Evolutionary conservation across 2,113 vertebrate genomes (phyloP).

Genomic region (Alces alces): DNA sequence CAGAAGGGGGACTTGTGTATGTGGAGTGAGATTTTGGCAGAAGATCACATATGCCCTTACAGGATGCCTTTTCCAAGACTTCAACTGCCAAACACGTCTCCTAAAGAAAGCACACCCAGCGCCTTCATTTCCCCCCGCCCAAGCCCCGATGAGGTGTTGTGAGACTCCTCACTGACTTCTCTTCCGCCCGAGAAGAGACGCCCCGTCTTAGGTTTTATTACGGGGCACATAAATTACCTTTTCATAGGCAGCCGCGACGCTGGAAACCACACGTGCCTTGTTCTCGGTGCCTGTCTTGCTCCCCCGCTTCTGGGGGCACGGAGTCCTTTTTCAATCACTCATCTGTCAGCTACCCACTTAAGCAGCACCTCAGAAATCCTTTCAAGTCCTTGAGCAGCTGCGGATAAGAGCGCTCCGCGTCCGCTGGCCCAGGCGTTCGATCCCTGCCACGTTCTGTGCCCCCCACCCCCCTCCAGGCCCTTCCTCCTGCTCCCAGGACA

Average conservation of each 20-base stretch:
- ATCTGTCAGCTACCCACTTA: conserved; percentile 65
- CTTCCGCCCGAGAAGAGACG: background rate
- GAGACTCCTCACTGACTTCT: background rate
- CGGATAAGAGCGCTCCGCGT: conserved; percentile 53
- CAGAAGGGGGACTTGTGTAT: no score
- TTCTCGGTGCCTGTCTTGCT: conserved; percentile 59
- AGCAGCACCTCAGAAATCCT: conserved; percentile 67
- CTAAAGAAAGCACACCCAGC: accelerated
- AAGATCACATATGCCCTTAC: accelerated
- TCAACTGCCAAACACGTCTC: accelerated
- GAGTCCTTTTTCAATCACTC: conserved; percentile 55
- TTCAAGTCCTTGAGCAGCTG: conserved; percentile 69
- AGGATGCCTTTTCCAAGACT: background rate
- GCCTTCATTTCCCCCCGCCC: accelerated
- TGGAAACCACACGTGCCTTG: conserved; percentile 55
- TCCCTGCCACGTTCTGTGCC: background rate
- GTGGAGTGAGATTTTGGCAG: background rate
- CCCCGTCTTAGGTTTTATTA: background rate
- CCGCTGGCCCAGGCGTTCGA: background rate
- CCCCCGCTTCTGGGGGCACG: conserved; percentile 39
- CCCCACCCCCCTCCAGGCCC: background rate
- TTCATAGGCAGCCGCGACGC: conserved; percentile 54
- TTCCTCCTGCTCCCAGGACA: conserved; percentile 57
- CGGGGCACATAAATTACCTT: background rate
- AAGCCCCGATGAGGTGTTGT: background rate